Evolutionary conservation across 2,113 vertebrate species (phyloP).

Genomic region (Caranx melampygus): DNA sequence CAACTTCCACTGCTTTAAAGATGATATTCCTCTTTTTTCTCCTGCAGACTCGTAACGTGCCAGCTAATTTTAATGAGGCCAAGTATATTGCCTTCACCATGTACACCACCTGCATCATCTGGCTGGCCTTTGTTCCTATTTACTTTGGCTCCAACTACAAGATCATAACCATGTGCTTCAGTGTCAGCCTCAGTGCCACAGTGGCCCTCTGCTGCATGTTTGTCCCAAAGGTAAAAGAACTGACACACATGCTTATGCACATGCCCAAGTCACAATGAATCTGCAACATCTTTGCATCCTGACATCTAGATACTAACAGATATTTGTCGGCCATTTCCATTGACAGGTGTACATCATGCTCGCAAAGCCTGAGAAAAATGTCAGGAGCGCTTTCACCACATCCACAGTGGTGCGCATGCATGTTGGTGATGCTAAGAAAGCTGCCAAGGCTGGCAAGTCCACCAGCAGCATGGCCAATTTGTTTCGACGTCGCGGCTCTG

Average conservation of each 20-base stretch:
- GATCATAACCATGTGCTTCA: conserved; percentile 99
- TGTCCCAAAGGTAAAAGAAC: conserved; percentile 88
- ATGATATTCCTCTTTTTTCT: neutral
- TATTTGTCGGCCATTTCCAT: neutral
- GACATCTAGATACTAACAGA: neutral
- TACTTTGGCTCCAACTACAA: conserved; percentile 99
- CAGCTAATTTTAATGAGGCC: conserved; percentile 98
- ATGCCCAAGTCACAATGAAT: neutral
- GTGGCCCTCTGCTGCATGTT: conserved; percentile 99
- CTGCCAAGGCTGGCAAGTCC: conserved; percentile 87
- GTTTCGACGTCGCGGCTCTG: conserved; percentile 92
- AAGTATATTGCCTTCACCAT: conserved; percentile 99
- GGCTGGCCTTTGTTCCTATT: conserved; percentile 98
- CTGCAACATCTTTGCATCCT: neutral
- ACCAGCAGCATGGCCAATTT: conserved; percentile 95
- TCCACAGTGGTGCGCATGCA: conserved; percentile 99
- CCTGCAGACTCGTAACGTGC: conserved; percentile 92
- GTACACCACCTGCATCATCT: conserved; percentile 99
- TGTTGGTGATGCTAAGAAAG: conserved; percentile 94
- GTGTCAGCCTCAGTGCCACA: conserved; percentile 96
- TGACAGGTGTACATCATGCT: conserved; percentile 96
- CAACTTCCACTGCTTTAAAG: neutral
- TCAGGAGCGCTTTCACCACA: conserved; percentile 97
- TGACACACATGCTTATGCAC: neutral
- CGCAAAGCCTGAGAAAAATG: conserved; percentile 96